These are phyloP conservation scores for Tachysurus fulvidraco DNA, from an alignment of 2,113 vertebrate genomes.

Conservation along the genomic window DNA sequence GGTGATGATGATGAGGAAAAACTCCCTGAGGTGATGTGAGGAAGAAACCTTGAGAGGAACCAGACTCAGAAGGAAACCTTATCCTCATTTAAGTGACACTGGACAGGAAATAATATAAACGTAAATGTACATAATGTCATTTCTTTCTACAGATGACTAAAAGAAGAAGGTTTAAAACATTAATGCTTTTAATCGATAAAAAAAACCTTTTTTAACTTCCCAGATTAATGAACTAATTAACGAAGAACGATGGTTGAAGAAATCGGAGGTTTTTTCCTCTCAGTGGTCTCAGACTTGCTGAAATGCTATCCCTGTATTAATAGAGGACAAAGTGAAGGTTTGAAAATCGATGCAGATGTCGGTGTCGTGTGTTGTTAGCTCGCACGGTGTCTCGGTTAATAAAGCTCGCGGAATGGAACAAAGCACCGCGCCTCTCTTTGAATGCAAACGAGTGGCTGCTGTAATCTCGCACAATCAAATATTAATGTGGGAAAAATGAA, in stretches of 20 bases:
- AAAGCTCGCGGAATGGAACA: conserved; percentile 47
- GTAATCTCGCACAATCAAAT: conserved; percentile 60
- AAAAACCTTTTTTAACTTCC: background rate
- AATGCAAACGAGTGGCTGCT: conserved; percentile 55
- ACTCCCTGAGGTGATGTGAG: too few species aligned
- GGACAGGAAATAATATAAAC: too few species aligned
- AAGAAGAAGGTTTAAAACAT: background rate
- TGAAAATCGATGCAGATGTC: conserved; percentile 46
- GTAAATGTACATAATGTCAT: background rate
- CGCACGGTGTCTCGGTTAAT: conserved; percentile 45
- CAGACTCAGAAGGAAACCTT: too few species aligned
- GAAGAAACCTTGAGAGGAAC: too few species aligned
- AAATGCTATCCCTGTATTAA: conserved; percentile 10
- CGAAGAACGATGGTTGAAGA: background rate
- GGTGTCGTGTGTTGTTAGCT: conserved; percentile 51
- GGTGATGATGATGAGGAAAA: too few species aligned
- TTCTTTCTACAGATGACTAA: background rate
- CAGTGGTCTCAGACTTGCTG: background rate
- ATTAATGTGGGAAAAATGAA: conserved; percentile 63
- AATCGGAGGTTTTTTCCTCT: background rate
- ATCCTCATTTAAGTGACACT: too few species aligned
- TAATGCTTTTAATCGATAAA: background rate
- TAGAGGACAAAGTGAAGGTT: conserved; percentile 30
- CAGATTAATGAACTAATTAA: background rate
- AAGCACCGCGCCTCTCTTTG: conserved; percentile 44